Base-by-base conservation (phyloP, 2,888 invertebrate species). In the Prenolepis imparis region DNA sequence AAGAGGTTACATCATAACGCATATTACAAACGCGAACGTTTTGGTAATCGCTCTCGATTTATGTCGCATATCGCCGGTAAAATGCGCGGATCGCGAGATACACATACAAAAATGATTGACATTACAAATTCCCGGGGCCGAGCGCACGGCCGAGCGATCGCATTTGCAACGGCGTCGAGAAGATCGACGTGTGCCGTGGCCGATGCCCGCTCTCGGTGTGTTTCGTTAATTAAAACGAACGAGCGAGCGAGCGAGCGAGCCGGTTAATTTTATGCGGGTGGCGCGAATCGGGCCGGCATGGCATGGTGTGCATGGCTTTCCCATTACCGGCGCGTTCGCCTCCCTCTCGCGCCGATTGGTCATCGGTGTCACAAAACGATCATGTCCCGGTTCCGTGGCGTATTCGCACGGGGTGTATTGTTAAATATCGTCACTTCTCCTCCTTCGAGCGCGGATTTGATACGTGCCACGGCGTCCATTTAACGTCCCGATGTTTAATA, bases 191-290 rank as follows among this genome's bases (percentile, higher is more conserved):
- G 28, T 28, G 87, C 72, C 78, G 74, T 75, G 66, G 86, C 91
- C n/a, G n/a, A n/a, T n/a, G n/a, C n/a, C n/a, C 90, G 90, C 89
- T 89, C 91, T 28, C 75, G 36, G 66, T 92, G 91, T 94, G 94
- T 94, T 94, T 93, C 94, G 93, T 94, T 94, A 94, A 94, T 94
- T 94, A 94, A 94, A 94, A 93, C 92, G 92, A 93, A 92, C 91
- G 88, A 84, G 82, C 88, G 18, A 48, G 68, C 87, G 88, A 87
- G 83, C 88, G 87, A 88, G 89, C 91, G 92, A 91, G 92, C 93
- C 92, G 93, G 93, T 94, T 94, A 94, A 94, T 94, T 94, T 94
- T 94, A 94, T 94, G 94, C 94, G 93, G 92, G 91, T 93, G 93
- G 91, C 90, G 90, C 91, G 90, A 93, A 91, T 91, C 87, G 91